These are phyloP conservation scores for Hyles euphorbiae DNA, from an alignment of 1,140 invertebrate species.

Conservation along the genomic window DNA sequence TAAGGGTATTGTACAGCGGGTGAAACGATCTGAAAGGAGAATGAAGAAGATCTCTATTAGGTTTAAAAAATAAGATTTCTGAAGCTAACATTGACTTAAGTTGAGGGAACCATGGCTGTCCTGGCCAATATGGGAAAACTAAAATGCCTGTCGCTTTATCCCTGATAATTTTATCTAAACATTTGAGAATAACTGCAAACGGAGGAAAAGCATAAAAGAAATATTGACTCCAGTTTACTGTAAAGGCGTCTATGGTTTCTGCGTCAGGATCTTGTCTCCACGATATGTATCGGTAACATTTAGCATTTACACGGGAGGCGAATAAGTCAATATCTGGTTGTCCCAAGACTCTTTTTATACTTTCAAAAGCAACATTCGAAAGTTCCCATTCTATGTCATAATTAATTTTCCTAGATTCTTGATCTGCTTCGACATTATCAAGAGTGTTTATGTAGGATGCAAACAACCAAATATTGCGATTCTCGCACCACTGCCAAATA, in stretches of 20 bases:
- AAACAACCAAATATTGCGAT: slow-evolving; percentile 35
- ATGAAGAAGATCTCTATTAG: slow-evolving; percentile 15
- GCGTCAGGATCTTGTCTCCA: slow-evolving; percentile 20
- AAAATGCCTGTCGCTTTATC: slow-evolving; percentile 17
- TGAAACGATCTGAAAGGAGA: slow-evolving; percentile 19
- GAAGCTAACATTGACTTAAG: slow-evolving; percentile 17
- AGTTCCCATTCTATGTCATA: slow-evolving; percentile 16
- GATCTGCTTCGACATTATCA: slow-evolving; percentile 30
- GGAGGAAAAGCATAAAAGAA: slow-evolving; percentile 32
- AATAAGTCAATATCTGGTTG: slow-evolving; percentile 23
- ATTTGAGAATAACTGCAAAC: slow-evolving; percentile 24
- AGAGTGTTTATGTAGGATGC: slow-evolving; percentile 51
- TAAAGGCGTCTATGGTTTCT: slow-evolving; percentile 22
- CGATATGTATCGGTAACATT: slow-evolving; percentile 10
- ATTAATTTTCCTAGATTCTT: slow-evolving; percentile 26
- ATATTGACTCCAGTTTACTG: slow-evolving; percentile 15
- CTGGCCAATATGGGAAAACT: slow-evolving; percentile 14
- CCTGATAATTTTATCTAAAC: slow-evolving; percentile 13
- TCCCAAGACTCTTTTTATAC: too few species aligned
- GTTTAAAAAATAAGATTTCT: slow-evolving; percentile 22
- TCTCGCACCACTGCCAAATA: slow-evolving; percentile 57
- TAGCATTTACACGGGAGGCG: slow-evolving; percentile 24
- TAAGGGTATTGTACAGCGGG: slow-evolving; percentile 19
- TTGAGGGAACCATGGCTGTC: slow-evolving; percentile 37
- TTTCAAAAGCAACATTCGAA: too few species aligned